Base-by-base conservation (phyloP, 1,140 invertebrate species). In the Neelides sp. region DNA sequence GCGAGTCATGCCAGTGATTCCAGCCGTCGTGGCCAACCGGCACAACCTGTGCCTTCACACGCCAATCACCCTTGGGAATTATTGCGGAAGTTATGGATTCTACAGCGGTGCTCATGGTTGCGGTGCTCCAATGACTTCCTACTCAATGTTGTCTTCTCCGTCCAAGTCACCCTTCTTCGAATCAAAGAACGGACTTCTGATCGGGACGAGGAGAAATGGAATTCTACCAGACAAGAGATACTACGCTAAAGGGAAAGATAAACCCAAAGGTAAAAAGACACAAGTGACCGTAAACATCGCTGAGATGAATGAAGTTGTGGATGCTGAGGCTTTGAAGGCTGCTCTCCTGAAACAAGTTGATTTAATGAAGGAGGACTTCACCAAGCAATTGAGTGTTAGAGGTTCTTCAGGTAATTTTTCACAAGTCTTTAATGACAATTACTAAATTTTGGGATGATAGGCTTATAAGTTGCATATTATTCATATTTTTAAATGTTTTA, bases 291-390 rank as follows among this genome's bases (percentile, higher is more conserved):
- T 87, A 3, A 79, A 79, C 62, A 73, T 77, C 54, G 65, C 71
- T 41, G 75, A 85, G 64, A 69, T 92, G 54, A 64, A 71, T 8
- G 75, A 83, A 59, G 58, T 86, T 2, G 67, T 92, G 0, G 73
- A 89, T 62, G 64, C 83, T 17, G 75, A 83, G 24, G 69, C 73
- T 19, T 68, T 87, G 19, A 80, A 76, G 64, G 64, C 62, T 4
- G 71, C 83, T 61, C 75, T 90, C 68, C 66, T 80, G 41, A 69
- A 71, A 40, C 66, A 71, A 13, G 63, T 90, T 13, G 75, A 79
- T 12, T 72, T 74, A 47, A 74, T 91, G 66, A 85, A 85, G 65
- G 73, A 82, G 20, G 79, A 87, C 46, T 88, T 80, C 62, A 70
- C 82, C 0, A 83, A 88, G 63, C 75, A 89, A 64, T 68, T 93